phyloP scores from a whole-genome alignment of 2,888 invertebrate species.

The Acanthococcus lagerstroemiae region DNA sequence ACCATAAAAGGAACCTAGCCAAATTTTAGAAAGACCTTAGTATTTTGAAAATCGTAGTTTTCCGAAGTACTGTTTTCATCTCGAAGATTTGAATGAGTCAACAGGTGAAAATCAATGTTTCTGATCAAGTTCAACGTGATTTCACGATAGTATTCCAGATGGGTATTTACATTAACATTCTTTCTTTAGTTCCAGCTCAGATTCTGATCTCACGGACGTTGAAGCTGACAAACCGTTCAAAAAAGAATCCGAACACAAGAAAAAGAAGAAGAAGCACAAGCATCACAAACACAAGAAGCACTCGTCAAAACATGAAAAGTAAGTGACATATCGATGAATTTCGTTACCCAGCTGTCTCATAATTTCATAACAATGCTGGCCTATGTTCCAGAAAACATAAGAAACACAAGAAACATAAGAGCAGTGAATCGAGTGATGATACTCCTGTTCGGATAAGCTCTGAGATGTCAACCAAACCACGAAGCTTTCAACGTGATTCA shows the following conservation, averaged over 20 bases:
- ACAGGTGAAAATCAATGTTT: too few relatives aligned
- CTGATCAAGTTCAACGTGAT: too few relatives aligned
- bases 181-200: conserved; percentile 18
- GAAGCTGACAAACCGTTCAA: conserved; percentile 40
- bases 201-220: conserved; percentile 32
- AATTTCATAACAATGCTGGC: background rate
- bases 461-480: background rate
- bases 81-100: too few relatives aligned
- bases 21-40: too few relatives aligned
- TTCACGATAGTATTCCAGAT: too few relatives aligned
- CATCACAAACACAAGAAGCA: conserved; percentile 50
- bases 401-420: conserved; percentile 49
- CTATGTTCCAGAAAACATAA: conserved; percentile 44
- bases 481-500: background rate
- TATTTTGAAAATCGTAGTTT: too few relatives aligned
- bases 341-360: background rate
- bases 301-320: conserved; percentile 44
- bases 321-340: conserved; percentile 31
- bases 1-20: too few relatives aligned
- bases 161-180: background rate
- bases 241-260: conserved; percentile 39
- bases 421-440: conserved; percentile 41
- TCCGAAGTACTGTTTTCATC: too few relatives aligned
- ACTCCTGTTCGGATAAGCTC: conserved; percentile 34
- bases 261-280: conserved; percentile 59